Conservation (phyloP, 2,113 vertebrate species). For the Triplophysa siluroides region DNA sequence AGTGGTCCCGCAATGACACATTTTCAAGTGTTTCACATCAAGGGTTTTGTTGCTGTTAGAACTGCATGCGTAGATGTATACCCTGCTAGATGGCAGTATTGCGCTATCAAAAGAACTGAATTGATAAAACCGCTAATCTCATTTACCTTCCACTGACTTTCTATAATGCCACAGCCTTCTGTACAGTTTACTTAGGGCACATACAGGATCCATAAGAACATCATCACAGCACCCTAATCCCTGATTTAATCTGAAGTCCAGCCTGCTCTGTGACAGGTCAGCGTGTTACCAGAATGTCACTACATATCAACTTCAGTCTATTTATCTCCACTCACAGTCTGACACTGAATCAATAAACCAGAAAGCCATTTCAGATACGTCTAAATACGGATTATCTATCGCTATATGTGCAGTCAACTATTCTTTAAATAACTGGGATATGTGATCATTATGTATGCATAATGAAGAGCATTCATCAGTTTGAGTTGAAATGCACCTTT, state of each 20-base stretch:
- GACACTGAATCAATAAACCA: conserved; percentile 1
- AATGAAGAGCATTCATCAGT: background rate
- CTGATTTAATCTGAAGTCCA: conserved; percentile 36
- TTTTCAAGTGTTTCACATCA: background rate
- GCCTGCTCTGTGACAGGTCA: background rate
- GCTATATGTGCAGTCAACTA: background rate
- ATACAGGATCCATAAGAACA: conserved; percentile 5
- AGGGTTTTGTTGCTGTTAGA: background rate
- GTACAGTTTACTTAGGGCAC: conserved; percentile 16
- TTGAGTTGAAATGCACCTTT: background rate
- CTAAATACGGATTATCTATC: background rate
- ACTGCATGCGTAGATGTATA: conserved; percentile 6
- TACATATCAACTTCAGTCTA: background rate
- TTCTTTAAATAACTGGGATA: background rate
- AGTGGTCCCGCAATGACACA: too few species aligned
- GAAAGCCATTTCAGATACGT: background rate
- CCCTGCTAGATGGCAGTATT: conserved; percentile 77
- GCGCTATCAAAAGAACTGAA: conserved; percentile 42
- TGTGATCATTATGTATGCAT: background rate
- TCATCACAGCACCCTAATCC: background rate
- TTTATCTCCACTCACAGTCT: background rate
- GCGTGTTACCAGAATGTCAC: conserved; percentile 1
- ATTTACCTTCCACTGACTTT: background rate
- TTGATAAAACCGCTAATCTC: conserved; percentile 14
- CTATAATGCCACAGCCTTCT: conserved; percentile 6